These are phyloP conservation scores for Trichosurus vulpecula DNA, from an alignment of 2,797 vertebrate genomes.

Conservation along the genomic window DNA sequence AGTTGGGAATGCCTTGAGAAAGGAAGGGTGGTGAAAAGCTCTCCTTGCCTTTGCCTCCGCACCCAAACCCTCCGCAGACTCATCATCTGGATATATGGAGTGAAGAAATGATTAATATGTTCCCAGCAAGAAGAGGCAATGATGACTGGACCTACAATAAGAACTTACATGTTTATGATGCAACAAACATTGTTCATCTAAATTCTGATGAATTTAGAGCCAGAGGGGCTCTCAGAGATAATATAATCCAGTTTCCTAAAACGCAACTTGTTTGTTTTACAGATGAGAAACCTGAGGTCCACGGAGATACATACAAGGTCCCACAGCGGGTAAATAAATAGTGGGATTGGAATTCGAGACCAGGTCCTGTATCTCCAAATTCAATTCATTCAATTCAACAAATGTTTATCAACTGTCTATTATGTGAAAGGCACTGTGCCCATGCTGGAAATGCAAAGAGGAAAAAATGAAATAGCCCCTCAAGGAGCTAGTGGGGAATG, in stretches of 20 bases:
- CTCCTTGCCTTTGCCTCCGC: background rate
- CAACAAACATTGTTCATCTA: background rate
- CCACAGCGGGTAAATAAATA: background rate
- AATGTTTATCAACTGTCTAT: background rate
- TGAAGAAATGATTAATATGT: background rate
- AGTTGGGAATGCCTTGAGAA: background rate
- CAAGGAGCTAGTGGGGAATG: background rate
- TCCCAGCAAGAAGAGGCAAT: background rate
- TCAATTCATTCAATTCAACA: background rate
- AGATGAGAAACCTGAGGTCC: background rate
- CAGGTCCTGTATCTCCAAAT: background rate
- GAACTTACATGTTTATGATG: background rate
- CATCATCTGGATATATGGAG: background rate
- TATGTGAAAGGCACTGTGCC: background rate
- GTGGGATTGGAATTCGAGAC: background rate
- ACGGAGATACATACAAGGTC: background rate
- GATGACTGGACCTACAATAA: background rate
- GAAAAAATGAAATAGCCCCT: background rate
- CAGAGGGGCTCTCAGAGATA: background rate
- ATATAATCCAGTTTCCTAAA: background rate
- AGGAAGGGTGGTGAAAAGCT: background rate
- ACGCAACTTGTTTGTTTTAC: background rate
- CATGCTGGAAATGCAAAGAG: background rate
- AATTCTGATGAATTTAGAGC: too few species aligned
- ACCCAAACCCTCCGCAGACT: background rate